phyloP scores from a whole-genome alignment of 2,113 vertebrate genomes.

The Eonycteris spelaea region DNA sequence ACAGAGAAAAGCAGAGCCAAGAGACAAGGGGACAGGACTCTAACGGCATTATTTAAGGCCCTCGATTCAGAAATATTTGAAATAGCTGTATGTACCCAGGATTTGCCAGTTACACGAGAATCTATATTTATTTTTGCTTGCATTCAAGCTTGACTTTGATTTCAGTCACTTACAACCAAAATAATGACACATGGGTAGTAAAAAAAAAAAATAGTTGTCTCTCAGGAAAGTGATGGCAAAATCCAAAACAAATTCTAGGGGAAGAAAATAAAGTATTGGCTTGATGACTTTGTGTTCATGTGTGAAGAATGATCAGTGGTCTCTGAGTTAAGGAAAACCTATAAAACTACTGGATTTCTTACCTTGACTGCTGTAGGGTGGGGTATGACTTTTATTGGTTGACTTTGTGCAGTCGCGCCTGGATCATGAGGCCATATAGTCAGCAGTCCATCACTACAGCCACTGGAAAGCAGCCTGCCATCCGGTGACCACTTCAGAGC shows the following conservation, averaged over 20 bases:
- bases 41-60: not conserved
- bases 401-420: conserved; percentile 49
- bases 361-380: conserved; percentile 86
- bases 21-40: not conserved
- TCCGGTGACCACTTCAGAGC: conserved; percentile 85
- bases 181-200: not conserved
- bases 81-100: not conserved
- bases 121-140: not conserved
- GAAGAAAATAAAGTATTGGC: not conserved
- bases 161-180: not conserved
- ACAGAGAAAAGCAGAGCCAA: not conserved
- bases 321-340: not conserved
- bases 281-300: not conserved
- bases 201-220: not conserved
- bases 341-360: not conserved
- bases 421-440: conserved; percentile 81
- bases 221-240: not conserved
- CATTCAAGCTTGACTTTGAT: not conserved
- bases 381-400: conserved; percentile 72
- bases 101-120: not conserved
- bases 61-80: not conserved
- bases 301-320: not conserved
- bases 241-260: not conserved
- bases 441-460: conserved; percentile 81
- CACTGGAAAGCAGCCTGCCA: conserved; percentile 79